A percentile compares a stretch with the other conserved stretches of the same genome.
These are phyloP conservation scores for Syngnathus floridae DNA, from an alignment of 2,113 vertebrate genomes.

Conservation along the genomic window DNA sequence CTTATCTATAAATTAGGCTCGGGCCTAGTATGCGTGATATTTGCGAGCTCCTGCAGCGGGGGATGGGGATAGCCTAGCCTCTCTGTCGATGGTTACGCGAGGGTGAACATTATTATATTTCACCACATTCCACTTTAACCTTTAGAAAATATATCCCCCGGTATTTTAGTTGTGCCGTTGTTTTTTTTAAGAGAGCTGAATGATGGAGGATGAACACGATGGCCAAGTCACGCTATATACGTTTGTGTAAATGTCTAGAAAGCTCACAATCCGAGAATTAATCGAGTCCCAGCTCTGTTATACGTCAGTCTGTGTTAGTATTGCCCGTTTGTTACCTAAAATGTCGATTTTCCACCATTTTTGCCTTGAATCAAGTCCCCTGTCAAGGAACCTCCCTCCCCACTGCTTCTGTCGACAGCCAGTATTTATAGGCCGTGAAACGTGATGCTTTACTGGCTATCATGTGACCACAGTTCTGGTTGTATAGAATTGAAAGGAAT, in stretches of 20 bases:
- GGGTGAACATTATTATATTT: slow-evolving; percentile 38
- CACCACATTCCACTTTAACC: not conserved
- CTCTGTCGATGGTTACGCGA: slow-evolving; percentile 59
- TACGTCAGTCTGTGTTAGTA: not conserved
- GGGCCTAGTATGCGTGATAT: slow-evolving; percentile 53
- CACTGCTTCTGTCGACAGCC: slow-evolving; percentile 22
- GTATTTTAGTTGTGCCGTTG: not conserved
- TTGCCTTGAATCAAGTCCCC: slow-evolving; percentile 8
- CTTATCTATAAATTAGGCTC: slow-evolving; percentile 32
- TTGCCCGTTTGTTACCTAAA: too few species aligned
- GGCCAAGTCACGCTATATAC: not conserved
- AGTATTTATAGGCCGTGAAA: slow-evolving; percentile 33
- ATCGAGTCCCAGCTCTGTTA: not conserved
- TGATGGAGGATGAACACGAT: not conserved
- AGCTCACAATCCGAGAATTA: not conserved
- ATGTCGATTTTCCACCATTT: not conserved
- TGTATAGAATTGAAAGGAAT: not conserved
- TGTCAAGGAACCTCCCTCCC: slow-evolving; percentile 32
- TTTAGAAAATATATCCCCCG: not conserved
- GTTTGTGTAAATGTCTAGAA: not conserved
- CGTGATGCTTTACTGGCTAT: slow-evolving; percentile 18
- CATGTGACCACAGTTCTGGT: not conserved
- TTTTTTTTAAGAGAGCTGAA: not conserved
- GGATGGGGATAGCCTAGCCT: slow-evolving; percentile 60
- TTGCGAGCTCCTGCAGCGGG: slow-evolving; percentile 44